These are phyloP conservation scores for Ryuthela nishihirai DNA, from an alignment of 2,888 invertebrate species.

Conservation along the genomic window DNA sequence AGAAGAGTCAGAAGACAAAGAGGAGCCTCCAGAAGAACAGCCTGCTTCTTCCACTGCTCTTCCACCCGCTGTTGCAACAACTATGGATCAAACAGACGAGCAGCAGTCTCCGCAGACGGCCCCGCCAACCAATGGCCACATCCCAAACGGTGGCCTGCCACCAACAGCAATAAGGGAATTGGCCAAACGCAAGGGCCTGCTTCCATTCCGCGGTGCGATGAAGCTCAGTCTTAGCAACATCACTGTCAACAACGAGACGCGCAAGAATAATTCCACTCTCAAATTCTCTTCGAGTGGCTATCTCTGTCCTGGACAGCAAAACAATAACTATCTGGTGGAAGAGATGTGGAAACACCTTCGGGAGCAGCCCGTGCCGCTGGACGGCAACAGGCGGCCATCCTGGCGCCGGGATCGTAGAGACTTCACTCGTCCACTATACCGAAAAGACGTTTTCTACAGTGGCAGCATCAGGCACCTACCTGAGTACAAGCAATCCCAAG, in stretches of 20 bases:
- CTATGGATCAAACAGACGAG: slow-evolving; percentile 11
- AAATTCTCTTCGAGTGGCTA: slow-evolving; percentile 33
- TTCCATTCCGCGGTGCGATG: slow-evolving; percentile 59
- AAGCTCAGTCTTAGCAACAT: slow-evolving; percentile 74
- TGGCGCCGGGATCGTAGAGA: slow-evolving; percentile 50
- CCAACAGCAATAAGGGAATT: slow-evolving; percentile 51
- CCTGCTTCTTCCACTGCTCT: not conserved
- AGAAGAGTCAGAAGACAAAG: slow-evolving; percentile 37
- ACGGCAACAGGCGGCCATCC: slow-evolving; percentile 29
- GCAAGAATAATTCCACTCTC: slow-evolving; percentile 52
- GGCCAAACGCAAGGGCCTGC: slow-evolving; percentile 38
- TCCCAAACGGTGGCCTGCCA: slow-evolving; percentile 50
- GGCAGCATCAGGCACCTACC: slow-evolving; percentile 91
- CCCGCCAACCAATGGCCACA: slow-evolving; percentile 59
- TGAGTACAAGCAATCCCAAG: slow-evolving; percentile 82
- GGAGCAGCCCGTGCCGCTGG: slow-evolving; percentile 31
- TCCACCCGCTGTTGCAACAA: slow-evolving; percentile 25
- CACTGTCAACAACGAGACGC: slow-evolving; percentile 70
- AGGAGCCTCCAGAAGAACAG: slow-evolving; percentile 5
- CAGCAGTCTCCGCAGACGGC: slow-evolving; percentile 62
- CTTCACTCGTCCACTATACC: slow-evolving; percentile 83
- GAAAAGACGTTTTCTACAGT: slow-evolving; percentile 96
- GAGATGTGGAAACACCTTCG: slow-evolving; percentile 43
- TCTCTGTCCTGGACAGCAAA: slow-evolving; percentile 51
- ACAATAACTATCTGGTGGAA: slow-evolving; percentile 56